Evolutionary conservation across 2,113 vertebrate genomes (phyloP).

Genomic region (Ginglymostoma cirratum): DNA sequence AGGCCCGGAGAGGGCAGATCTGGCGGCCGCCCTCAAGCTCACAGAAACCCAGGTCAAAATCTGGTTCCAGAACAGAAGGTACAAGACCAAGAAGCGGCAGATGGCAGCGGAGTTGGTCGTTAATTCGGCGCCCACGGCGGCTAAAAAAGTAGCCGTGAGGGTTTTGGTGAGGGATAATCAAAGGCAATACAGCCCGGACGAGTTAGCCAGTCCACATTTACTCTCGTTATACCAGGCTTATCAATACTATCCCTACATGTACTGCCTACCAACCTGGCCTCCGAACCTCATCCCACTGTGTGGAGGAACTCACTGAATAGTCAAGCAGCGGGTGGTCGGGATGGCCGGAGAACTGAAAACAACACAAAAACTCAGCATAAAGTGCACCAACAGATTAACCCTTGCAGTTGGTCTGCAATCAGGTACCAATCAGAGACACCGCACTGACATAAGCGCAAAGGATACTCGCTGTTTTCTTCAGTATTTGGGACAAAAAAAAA

Average conservation of each 20-base stretch:
- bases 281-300: slow-evolving; percentile 42
- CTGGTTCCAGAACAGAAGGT: slow-evolving; percentile 73
- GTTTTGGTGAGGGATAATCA: slow-evolving; percentile 61
- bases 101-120: slow-evolving; percentile 48
- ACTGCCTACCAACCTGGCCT: slow-evolving; percentile 54
- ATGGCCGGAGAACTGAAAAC: too few relatives aligned
- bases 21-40: slow-evolving; percentile 61
- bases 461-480: not conserved
- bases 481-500: not conserved
- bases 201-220: slow-evolving; percentile 44
- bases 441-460: not conserved
- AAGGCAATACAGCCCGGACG: slow-evolving; percentile 48
- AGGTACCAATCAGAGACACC: not conserved
- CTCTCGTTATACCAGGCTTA: slow-evolving; percentile 53
- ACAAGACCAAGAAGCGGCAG: slow-evolving; percentile 67
- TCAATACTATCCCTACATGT: slow-evolving; percentile 57
- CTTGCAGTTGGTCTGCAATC: not conserved
- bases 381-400: not conserved
- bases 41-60: slow-evolving; percentile 73
- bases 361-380: not conserved
- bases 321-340: too few relatives aligned
- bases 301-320: slow-evolving; percentile 46
- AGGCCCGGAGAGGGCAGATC: slow-evolving; percentile 58
- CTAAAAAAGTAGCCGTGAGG: slow-evolving; percentile 59
- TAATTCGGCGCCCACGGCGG: slow-evolving; percentile 41